A percentile compares a stretch with the other conserved stretches of the same genome.
Conservation (phyloP, 1,140 invertebrate species). For the Magallana gigas region DNA sequence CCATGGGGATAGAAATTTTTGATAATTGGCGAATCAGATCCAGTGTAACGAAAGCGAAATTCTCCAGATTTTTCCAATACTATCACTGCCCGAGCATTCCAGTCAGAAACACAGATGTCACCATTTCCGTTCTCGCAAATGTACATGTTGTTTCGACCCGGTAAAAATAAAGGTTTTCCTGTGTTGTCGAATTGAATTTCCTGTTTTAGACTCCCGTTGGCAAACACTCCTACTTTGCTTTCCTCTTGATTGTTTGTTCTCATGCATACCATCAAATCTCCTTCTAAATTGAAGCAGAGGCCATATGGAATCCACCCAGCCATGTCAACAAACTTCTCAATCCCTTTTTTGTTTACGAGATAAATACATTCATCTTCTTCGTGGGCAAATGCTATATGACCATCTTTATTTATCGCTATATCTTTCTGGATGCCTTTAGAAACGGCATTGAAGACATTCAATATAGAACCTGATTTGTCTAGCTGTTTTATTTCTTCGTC, state of each 20-base stretch:
- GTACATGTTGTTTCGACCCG: slow-evolving; percentile 4
- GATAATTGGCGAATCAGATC: not conserved
- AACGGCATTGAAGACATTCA: not conserved
- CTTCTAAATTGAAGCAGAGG: not conserved
- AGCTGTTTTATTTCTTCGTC: not conserved
- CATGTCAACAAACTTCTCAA: not conserved
- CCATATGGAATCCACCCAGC: slow-evolving; percentile 7
- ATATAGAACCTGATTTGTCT: not conserved
- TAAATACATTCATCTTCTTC: slow-evolving; percentile 20
- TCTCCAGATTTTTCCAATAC: not conserved
- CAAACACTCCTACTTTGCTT: not conserved
- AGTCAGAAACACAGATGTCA: slow-evolving; percentile 18
- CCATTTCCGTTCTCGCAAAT: slow-evolving; percentile 12
- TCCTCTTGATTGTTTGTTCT: not conserved
- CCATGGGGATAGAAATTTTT: slow-evolving; percentile 16
- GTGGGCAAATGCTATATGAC: not conserved
- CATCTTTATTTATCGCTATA: not conserved
- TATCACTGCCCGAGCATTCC: not conserved
- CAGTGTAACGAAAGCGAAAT: not conserved
- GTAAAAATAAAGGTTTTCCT: not conserved
- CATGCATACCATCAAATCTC: slow-evolving; percentile 11
- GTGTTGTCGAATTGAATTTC: slow-evolving; percentile 15
- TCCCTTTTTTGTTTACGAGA: not conserved
- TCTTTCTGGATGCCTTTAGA: slow-evolving; percentile 5
- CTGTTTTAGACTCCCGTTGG: not conserved